Percentiles rank a stretch among this genome's conserved stretches.
Evolutionary conservation across 2,888 invertebrate species (phyloP).

Genomic region (Latrodectus hesperus): DNA sequence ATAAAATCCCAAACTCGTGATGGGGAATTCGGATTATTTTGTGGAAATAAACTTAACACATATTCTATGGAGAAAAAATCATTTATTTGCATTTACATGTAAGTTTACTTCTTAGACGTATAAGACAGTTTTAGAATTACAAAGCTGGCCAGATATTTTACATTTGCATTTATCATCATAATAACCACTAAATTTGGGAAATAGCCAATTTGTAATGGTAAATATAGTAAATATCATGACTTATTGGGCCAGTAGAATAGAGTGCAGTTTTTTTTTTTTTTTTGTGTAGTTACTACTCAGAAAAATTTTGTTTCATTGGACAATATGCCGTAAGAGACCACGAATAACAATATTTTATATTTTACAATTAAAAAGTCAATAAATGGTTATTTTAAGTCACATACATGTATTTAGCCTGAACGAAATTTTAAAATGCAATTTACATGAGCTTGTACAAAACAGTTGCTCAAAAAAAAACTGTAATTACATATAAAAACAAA

Average conservation of each 20-base stretch:
- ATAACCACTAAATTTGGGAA: no score
- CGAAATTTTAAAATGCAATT: neutral
- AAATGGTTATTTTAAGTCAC: neutral
- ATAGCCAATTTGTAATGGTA: neutral
- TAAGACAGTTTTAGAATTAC: no score
- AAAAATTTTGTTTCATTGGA: neutral
- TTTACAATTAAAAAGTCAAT: neutral
- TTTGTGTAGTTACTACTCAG: neutral
- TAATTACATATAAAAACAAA: constrained; percentile 2
- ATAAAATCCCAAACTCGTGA: neutral
- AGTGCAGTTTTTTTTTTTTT: neutral
- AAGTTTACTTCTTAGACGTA: no score
- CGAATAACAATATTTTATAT: neutral
- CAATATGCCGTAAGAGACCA: neutral
- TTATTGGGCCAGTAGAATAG: neutral
- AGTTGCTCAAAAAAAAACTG: neutral
- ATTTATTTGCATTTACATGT: no score
- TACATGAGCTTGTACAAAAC: neutral
- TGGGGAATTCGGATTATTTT: no score
- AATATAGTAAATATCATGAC: neutral
- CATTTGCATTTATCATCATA: no score
- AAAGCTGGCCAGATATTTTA: no score
- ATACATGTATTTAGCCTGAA: neutral
- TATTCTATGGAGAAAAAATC: no score
- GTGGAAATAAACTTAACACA: no score